Conservation (phyloP, 2,888 invertebrate species). For the Caenorhabditis sp. region DNA sequence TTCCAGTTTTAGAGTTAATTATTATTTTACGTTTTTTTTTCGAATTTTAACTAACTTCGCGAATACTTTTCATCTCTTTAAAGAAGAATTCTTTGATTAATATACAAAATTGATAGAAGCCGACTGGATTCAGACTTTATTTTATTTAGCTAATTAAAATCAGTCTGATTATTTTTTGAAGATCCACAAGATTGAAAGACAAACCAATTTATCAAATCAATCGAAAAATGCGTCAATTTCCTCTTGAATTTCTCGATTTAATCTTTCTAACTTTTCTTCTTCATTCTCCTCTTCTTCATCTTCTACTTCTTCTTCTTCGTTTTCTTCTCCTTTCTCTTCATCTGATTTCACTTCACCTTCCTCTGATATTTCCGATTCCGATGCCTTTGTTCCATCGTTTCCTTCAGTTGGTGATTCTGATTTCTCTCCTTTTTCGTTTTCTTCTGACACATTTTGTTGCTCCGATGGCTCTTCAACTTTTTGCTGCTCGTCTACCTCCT, state of each 20-base stretch:
- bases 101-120: too few species aligned
- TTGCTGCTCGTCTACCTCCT: neutral
- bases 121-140: too few species aligned
- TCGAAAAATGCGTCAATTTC: neutral
- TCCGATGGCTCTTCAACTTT: slow-evolving; percentile 1
- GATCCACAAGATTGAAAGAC: too few species aligned
- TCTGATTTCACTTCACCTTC: slow-evolving; percentile 3
- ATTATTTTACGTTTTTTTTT: too few species aligned
- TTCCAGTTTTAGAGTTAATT: too few species aligned
- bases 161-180: too few species aligned
- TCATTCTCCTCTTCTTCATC: neutral
- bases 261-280: neutral
- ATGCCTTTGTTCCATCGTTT: neutral
- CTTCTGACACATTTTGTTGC: too few species aligned
- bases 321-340: slow-evolving; percentile 10
- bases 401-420: neutral
- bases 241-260: neutral
- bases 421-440: neutral
- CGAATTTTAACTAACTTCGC: too few species aligned
- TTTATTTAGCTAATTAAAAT: too few species aligned
- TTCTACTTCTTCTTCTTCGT: slow-evolving; percentile 3
- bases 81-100: too few species aligned
- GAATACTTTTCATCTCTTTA: too few species aligned
- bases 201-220: neutral
- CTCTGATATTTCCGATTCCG: neutral